Conservation (phyloP, 2,888 invertebrate genomes). For the Archips crataeganus region DNA sequence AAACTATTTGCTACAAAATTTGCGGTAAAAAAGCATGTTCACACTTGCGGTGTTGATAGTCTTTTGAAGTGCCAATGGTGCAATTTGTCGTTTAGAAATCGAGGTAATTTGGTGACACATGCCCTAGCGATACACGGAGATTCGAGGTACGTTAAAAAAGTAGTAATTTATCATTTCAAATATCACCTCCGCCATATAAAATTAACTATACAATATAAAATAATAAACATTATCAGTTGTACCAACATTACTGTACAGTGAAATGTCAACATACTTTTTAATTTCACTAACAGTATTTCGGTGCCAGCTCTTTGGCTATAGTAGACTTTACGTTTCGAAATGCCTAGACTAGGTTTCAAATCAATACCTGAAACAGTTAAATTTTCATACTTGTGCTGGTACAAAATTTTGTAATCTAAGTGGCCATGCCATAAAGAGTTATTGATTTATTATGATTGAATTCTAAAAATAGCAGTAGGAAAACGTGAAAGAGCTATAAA, state of each 20-base stretch:
- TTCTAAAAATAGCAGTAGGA: background rate
- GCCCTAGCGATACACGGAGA: slow-evolving; percentile 50
- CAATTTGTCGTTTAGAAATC: slow-evolving; percentile 51
- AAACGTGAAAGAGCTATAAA: background rate
- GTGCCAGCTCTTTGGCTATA: background rate
- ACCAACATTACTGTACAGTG: slow-evolving; percentile 1
- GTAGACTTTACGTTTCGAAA: background rate
- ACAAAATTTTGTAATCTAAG: slow-evolving; percentile 7
- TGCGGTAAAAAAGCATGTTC: slow-evolving; percentile 32
- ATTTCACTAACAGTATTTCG: background rate
- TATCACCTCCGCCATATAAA: background rate
- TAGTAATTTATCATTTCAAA: background rate
- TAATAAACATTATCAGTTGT: background rate
- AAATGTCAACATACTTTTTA: slow-evolving; percentile 14
- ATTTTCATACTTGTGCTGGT: background rate
- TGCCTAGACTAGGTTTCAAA: background rate
- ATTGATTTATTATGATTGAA: slow-evolving; percentile 10
- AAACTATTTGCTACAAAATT: slow-evolving; percentile 21
- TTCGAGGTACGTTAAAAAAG: slow-evolving; percentile 45
- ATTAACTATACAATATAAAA: background rate
- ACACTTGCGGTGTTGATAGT: slow-evolving; percentile 25
- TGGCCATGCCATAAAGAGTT: slow-evolving; percentile 20
- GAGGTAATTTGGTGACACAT: slow-evolving; percentile 54
- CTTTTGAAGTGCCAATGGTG: slow-evolving; percentile 51
- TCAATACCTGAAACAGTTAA: slow-evolving; percentile 6